Evolutionary conservation across 2,113 vertebrate species (phyloP), one percentile per base, ranked within the genome.

Genomic region (Symphodus melops): DNA sequence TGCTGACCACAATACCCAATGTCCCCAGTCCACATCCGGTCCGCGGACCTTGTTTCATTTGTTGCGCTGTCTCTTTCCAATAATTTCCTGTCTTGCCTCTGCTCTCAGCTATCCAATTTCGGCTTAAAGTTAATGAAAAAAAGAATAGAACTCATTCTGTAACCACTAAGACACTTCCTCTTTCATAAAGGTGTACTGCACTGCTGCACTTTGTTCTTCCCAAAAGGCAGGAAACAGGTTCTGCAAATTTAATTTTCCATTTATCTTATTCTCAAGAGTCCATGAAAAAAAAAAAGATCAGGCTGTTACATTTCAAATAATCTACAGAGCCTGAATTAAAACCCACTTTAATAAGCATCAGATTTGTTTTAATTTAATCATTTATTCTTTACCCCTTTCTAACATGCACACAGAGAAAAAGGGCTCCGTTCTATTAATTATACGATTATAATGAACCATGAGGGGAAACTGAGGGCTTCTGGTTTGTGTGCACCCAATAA

Each of bases 361-460:
- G 81, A 86, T 86, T 90, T 58, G 20, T 83, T 48, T 88, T 88
- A 89, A 90, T 92, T 78, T 69, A 94, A 91, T 91, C 77, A 91
- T 89, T 88, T 92, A 91, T 93, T 89, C 85, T 84, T 84, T 87
- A 77, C 70, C 71, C 67, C 57, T 82, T 90, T 89, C 71, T 74
- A 87, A 79, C 68, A 63, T 59, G 49, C 68, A 84, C 79, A 85
- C 76, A 81, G 68, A 88, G 82, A 88, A 90, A 88, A 88, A 81
- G 44, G 84, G 69, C 79, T 71, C 90, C 87, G 77, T 86, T 53
- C 85, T 88, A 89, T 92, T 93, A 94, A 93, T 94, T 92, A 94
- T 89, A 92, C 81, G 39, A 87, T 91, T 85, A 91, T 90, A 93
- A 92, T 88, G 81, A 93, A 88, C 79, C 79, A 63, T 74, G 81